These are phyloP conservation scores for Sminthopsis crassicaudata DNA, from an alignment of 2,113 vertebrate genomes.

Conservation along the genomic window DNA sequence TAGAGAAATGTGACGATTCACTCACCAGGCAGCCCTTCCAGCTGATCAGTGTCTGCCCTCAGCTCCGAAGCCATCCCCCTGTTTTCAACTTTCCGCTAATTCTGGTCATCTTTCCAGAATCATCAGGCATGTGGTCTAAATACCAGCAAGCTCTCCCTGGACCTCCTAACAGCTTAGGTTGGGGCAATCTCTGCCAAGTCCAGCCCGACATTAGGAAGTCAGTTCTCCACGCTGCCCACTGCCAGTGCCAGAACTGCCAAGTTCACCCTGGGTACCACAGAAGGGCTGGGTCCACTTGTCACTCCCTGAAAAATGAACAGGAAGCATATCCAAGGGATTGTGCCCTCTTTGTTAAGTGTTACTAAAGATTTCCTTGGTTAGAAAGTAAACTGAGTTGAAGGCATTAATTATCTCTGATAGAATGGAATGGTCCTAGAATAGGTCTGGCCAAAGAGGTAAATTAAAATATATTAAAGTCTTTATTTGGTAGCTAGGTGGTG, in stretches of 20 bases:
- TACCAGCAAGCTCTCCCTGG: neutral
- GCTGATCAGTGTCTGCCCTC: neutral
- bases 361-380: neutral
- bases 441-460: neutral
- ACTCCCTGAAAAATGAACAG: constrained; percentile 13
- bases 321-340: constrained; percentile 4
- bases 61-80: neutral
- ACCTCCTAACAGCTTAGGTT: neutral
- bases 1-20: neutral
- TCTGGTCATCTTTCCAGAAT: neutral
- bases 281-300: neutral
- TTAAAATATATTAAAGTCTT: neutral
- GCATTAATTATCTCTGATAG: neutral
- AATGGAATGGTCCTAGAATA: neutral
- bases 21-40: neutral
- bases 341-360: neutral
- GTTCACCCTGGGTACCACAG: neutral
- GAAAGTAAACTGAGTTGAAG: constrained; percentile 14
- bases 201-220: neutral
- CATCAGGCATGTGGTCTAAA: neutral
- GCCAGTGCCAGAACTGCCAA: neutral
- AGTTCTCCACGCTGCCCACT: neutral
- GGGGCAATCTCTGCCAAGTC: neutral
- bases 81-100: neutral
- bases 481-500: neutral